These are phyloP conservation scores for Clamator glandarius DNA, from an alignment of 2,797 vertebrate species.

Conservation along the genomic window DNA sequence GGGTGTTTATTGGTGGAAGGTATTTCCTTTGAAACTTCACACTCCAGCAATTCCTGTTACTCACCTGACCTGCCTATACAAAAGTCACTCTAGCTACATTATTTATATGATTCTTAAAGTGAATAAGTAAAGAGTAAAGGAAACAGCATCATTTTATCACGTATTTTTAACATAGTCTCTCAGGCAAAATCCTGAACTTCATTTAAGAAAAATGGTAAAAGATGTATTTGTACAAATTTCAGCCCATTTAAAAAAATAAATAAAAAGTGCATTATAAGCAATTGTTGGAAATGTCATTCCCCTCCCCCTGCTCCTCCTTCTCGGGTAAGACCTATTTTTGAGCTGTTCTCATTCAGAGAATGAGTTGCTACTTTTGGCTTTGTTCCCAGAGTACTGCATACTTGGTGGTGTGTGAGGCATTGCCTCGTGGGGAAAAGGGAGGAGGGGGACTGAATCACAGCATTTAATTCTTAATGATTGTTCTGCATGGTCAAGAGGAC, in stretches of 20 bases:
- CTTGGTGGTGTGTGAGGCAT: constrained; percentile 48
- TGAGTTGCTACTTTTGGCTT: constrained; percentile 64
- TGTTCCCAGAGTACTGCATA: constrained; percentile 48
- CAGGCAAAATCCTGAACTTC: background rate
- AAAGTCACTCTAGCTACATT: background rate
- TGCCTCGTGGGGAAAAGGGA: constrained; percentile 48
- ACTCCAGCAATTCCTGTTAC: background rate
- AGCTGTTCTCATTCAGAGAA: constrained; percentile 66
- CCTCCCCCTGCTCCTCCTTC: background rate
- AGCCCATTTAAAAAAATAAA: background rate
- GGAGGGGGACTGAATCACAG: constrained; percentile 51
- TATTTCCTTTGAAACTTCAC: background rate
- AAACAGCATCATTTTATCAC: background rate
- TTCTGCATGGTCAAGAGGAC: constrained; percentile 68
- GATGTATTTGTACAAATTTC: background rate
- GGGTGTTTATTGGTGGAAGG: background rate
- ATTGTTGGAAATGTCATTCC: constrained; percentile 2
- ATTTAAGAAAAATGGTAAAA: background rate
- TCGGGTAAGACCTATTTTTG: constrained; percentile 54
- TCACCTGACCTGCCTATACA: background rate
- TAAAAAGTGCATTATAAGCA: constrained; percentile 10
- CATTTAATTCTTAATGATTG: constrained; percentile 72
- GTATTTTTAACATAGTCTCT: background rate
- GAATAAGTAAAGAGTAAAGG: background rate
- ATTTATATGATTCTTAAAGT: background rate